These are phyloP conservation scores for Melanophora roralis DNA, from an alignment of 2,888 invertebrate species.

Conservation along the genomic window DNA sequence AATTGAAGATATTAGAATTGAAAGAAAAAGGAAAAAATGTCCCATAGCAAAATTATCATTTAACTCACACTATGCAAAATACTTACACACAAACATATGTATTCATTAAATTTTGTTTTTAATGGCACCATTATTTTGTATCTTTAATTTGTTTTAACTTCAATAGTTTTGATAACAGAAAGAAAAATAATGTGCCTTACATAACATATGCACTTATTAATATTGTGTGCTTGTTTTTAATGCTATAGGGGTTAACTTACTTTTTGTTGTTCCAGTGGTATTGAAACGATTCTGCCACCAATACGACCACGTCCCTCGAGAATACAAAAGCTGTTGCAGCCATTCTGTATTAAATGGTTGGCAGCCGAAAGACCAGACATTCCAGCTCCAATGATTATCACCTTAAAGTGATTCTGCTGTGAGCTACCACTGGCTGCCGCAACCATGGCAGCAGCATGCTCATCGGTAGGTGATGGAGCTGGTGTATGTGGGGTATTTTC, in stretches of 20 bases:
- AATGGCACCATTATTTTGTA: conserved; percentile 7
- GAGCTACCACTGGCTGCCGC: conserved; percentile 44
- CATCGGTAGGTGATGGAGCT: conserved; percentile 71
- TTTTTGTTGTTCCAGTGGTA: conserved; percentile 81
- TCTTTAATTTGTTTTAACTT: not conserved
- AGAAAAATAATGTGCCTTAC: conserved; percentile 38
- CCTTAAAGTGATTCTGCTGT: conserved; percentile 79
- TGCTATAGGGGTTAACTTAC: conserved; percentile 69
- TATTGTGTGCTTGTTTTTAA: not conserved
- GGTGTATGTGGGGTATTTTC: conserved; percentile 69
- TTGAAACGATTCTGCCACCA: conserved; percentile 89
- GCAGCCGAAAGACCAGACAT: conserved; percentile 89
- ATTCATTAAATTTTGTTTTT: no score
- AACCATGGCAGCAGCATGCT: conserved; percentile 62
- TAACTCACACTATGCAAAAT: no score
- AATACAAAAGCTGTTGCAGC: conserved; percentile 86
- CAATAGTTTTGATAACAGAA: not conserved
- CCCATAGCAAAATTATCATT: not conserved
- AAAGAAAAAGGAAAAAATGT: no score
- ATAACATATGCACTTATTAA: conserved; percentile 23
- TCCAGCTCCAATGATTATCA: conserved; percentile 90
- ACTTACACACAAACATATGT: no score
- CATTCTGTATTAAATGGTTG: conserved; percentile 88
- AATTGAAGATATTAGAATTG: no score
- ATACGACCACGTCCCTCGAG: conserved; percentile 88